Evolutionary conservation across 1,140 invertebrate species (phyloP).

Genomic region (Lepidurus couesii): DNA sequence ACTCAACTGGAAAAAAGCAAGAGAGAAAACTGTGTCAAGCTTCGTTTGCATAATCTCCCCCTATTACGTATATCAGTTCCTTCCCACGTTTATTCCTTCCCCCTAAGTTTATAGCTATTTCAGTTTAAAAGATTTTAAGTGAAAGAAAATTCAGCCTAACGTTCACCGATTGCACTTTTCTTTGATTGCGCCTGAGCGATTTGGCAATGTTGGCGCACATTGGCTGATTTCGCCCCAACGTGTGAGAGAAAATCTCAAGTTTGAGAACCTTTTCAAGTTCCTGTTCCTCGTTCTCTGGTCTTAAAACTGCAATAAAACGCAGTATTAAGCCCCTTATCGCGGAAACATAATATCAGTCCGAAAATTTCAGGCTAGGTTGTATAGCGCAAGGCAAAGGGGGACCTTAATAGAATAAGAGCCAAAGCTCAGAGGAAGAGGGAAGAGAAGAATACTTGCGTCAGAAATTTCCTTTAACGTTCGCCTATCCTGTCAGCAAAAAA

Average conservation of each 20-base stretch:
- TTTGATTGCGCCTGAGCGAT: too few relatives aligned
- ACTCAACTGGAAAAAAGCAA: background rate
- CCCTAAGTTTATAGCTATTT: too few relatives aligned
- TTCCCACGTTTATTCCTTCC: background rate
- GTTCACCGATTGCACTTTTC: too few relatives aligned
- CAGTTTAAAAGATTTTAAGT: too few relatives aligned
- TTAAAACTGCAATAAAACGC: background rate
- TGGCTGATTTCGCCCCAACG: background rate
- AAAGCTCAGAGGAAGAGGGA: background rate
- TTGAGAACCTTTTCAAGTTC: background rate
- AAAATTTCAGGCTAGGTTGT: background rate
- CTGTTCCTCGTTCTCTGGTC: background rate
- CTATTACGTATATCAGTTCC: background rate
- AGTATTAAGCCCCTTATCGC: background rate
- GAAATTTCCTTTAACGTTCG: background rate
- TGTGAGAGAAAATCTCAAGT: background rate
- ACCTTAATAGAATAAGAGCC: background rate
- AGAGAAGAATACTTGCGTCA: background rate
- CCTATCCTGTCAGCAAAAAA: background rate
- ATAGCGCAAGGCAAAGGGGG: background rate
- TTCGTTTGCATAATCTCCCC: conserved; percentile 13
- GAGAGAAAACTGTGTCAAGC: background rate
- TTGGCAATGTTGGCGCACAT: too few relatives aligned
- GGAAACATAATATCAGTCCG: background rate
- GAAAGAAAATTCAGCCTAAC: too few relatives aligned